Evolutionary conservation across 2,113 vertebrate genomes (phyloP).

Genomic region (Tinamus guttatus): DNA sequence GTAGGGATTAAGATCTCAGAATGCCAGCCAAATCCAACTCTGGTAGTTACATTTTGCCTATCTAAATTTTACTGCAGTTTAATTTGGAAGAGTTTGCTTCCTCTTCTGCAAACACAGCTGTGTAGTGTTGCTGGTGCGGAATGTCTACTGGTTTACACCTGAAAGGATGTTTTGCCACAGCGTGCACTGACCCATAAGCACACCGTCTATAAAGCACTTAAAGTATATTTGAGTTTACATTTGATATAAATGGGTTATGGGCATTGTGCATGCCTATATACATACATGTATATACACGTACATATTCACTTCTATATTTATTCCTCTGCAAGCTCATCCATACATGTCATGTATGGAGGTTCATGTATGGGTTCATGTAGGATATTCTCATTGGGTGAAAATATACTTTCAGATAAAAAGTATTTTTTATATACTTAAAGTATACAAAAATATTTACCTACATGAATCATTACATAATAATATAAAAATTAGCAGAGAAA

Average conservation of each 20-base stretch:
- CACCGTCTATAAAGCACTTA: not conserved
- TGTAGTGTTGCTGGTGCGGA: not conserved
- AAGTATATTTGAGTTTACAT: not conserved
- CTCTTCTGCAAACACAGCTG: constrained; percentile 44
- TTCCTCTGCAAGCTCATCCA: not conserved
- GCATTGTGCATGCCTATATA: not conserved
- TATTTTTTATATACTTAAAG: not conserved
- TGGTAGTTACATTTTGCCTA: constrained; percentile 44
- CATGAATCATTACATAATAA: not conserved
- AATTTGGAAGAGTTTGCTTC: constrained; percentile 59
- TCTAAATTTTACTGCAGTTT: constrained; percentile 68
- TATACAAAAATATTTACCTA: not conserved
- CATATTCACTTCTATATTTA: not conserved
- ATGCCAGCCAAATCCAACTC: constrained; percentile 39
- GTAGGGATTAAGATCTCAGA: constrained; percentile 16
- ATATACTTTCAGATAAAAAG: not conserved
- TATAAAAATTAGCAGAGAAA: not conserved
- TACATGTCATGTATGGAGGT: not conserved
- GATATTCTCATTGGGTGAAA: not conserved
- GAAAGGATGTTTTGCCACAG: not conserved
- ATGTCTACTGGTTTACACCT: not conserved
- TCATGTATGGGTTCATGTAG: not conserved
- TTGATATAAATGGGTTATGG: not conserved
- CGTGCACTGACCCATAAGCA: not conserved
- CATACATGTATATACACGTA: not conserved